Evolutionary conservation across 2,113 vertebrate species (phyloP).

Genomic region (Puntigrus tetrazona): DNA sequence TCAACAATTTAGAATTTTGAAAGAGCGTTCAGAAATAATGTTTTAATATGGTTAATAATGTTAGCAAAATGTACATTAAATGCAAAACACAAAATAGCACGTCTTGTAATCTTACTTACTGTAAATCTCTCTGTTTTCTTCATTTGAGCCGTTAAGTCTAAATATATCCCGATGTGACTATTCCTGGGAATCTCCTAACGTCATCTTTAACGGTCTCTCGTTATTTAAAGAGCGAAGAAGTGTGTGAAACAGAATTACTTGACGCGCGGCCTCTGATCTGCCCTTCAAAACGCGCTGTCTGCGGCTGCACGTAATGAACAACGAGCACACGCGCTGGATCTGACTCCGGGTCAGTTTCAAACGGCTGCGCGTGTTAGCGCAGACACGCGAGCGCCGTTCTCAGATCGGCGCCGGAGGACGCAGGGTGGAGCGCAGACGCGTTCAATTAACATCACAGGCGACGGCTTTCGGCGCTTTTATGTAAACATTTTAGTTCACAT

Average conservation of each 20-base stretch:
- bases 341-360: constrained; percentile 19
- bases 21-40: too few relatives aligned
- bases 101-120: not conserved
- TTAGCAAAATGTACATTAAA: not conserved
- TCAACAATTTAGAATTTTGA: too few relatives aligned
- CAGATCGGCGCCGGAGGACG: constrained; percentile 1
- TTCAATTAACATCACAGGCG: constrained; percentile 1
- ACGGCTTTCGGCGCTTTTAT: constrained; percentile 27
- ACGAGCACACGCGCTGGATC: not conserved
- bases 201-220: constrained; percentile 10
- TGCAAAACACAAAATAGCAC: not conserved
- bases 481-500: not conserved
- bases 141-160: not conserved
- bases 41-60: not conserved
- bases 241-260: not conserved
- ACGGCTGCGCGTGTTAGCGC: not conserved
- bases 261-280: not conserved
- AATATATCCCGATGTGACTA: not conserved
- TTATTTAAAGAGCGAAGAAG: not conserved
- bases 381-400: not conserved
- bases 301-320: not conserved
- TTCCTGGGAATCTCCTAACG: constrained; percentile 8
- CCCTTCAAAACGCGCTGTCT: not conserved
- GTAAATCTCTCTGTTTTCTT: not conserved
- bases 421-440: constrained; percentile 34